Evolutionary conservation across 2,113 vertebrate species (phyloP), one percentile per base, ranked within the genome.

Genomic region (Dendropsophus ebraccatus): DNA sequence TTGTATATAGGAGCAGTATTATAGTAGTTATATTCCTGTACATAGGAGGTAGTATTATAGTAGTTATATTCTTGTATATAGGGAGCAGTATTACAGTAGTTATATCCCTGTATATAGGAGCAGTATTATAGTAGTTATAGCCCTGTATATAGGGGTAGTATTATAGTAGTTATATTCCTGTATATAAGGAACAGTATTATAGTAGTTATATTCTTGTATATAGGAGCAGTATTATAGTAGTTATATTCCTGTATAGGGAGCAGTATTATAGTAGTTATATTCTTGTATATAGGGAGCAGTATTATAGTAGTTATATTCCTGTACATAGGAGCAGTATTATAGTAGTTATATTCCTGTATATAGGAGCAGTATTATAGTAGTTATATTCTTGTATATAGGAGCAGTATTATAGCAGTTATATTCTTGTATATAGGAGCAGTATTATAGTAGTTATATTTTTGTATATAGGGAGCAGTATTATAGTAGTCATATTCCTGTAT

Each of bases 371-470:
- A 69, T 69, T 69, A 69, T 69, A 35, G 65, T 69, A 69, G 65
- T 69, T 69, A 69, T 35, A 69, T 69, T 69, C 65, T 35, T 69
- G 30, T 69, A 69, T 8, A 69, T 69, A 69, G 65, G 65, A 19
- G 65, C 65, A 69, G 65, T 69, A 69, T 69, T 69, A 69, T 69
- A 69, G 65, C 35, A 69, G 65, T 69, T 69, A 69, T 69, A 69
- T 69, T 69, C 65, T 35, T 69, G 65, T 69, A 69, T 14, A 69
- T 69, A 69, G 65, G 65, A 12, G 30, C 30, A 37, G 67, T 70
- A 70, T 70, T 70, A 70, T 41, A 70, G 65, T 70, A 70, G 67
- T 37, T 70, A 70, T 70, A 70, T 70, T 37, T 19, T 70, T 69
- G 65, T 69, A 69, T 14, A 23, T 70, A 70, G 37, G 32, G 67